Conservation (phyloP, 1,140 invertebrate species). For the Bombus soroeensis region DNA sequence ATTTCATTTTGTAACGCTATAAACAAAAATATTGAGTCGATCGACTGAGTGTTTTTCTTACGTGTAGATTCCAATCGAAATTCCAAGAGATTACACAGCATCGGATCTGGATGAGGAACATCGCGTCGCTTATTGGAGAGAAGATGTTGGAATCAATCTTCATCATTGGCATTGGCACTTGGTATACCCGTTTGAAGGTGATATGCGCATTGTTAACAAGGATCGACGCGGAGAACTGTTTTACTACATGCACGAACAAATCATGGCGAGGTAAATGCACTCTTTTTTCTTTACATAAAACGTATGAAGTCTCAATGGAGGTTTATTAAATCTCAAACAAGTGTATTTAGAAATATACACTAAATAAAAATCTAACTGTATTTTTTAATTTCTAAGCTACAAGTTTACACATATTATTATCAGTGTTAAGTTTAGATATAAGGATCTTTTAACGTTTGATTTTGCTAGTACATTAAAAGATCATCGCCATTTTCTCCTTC, state of each 20-base stretch:
- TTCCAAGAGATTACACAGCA: conserved; percentile 89
- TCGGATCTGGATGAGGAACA: conserved; percentile 89
- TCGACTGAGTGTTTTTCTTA: not conserved
- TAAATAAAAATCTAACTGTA: too few relatives aligned
- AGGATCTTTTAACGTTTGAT: too few relatives aligned
- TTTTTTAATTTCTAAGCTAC: not conserved
- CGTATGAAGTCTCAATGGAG: not conserved
- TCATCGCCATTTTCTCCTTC: too few relatives aligned
- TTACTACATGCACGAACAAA: conserved; percentile 86
- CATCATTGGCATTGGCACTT: conserved; percentile 95
- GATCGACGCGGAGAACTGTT: conserved; percentile 86
- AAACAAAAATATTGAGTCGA: not conserved
- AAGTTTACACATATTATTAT: not conserved
- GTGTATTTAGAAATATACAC: too few relatives aligned
- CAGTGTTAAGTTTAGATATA: too few relatives aligned
- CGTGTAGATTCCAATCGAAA: conserved; percentile 85
- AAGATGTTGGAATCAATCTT: conserved; percentile 85
- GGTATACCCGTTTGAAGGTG: conserved; percentile 88
- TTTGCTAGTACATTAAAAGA: too few relatives aligned
- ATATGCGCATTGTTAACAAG: conserved; percentile 82
- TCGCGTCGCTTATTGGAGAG: conserved; percentile 85
- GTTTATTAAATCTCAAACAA: not conserved
- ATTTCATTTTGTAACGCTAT: not conserved
- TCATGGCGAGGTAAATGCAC: conserved; percentile 82
- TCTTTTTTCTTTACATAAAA: not conserved